Evolutionary conservation across 2,113 vertebrate genomes (phyloP).

Genomic region (Orientallactaga bullata): DNA sequence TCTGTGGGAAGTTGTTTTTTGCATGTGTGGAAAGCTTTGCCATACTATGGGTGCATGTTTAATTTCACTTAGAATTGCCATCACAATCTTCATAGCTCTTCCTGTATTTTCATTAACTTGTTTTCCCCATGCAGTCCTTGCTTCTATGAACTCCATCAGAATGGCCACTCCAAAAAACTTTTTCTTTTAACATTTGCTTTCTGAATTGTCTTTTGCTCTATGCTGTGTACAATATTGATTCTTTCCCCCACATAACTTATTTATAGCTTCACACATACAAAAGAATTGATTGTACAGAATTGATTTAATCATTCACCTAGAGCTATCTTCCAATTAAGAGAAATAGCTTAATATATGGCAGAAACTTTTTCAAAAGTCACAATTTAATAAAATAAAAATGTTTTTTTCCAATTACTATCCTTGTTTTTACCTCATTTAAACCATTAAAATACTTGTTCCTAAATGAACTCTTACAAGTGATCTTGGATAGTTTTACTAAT

Average conservation of each 20-base stretch:
- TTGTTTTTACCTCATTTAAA: not conserved
- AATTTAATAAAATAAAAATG: constrained; percentile 10
- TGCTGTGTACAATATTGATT: not conserved
- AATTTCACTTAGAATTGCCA: not conserved
- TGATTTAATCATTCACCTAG: constrained; percentile 2
- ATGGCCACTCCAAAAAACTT: not conserved
- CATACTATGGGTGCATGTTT: not conserved
- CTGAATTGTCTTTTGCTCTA: not conserved
- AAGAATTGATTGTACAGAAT: not conserved
- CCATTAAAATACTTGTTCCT: not conserved
- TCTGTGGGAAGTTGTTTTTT: not conserved
- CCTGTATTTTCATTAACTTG: not conserved
- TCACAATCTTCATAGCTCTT: not conserved
- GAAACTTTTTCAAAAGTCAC: constrained; percentile 3
- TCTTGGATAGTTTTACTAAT: not conserved
- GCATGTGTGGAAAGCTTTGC: not conserved
- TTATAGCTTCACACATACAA: not conserved
- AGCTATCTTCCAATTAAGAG: not conserved
- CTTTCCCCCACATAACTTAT: not conserved
- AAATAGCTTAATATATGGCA: not conserved
- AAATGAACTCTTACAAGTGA: constrained; percentile 22
- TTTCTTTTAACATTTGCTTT: not conserved
- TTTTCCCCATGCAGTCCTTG: not conserved
- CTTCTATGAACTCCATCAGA: not conserved
- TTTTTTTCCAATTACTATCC: not conserved